phyloP scores from a whole-genome alignment of 2,113 vertebrate genomes.

The Chaenogobius annularis region DNA sequence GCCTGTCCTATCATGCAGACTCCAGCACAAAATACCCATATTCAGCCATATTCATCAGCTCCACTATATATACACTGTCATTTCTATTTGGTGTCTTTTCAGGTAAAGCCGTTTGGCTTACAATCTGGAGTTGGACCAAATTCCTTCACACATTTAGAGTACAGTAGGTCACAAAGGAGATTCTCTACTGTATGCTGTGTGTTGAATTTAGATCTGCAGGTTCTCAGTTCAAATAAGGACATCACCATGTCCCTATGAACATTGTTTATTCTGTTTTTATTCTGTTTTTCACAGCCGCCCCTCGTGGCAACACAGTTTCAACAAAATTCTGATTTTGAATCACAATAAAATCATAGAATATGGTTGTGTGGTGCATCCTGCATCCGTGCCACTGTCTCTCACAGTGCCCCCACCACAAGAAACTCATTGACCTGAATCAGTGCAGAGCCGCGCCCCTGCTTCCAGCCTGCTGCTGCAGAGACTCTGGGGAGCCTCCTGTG shows the following conservation, averaged over 20 bases:
- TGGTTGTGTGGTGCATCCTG: conserved; percentile 32
- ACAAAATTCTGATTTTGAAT: conserved; percentile 26
- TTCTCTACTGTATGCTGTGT: conserved; percentile 2
- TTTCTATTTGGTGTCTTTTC: conserved; percentile 13
- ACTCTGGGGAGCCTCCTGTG: conserved; percentile 80
- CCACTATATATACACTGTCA: background rate
- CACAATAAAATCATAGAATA: conserved; percentile 50
- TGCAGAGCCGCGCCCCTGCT: conserved; percentile 79
- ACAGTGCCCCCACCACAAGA: conserved; percentile 78
- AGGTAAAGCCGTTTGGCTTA: conserved; percentile 30
- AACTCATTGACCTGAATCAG: conserved; percentile 85
- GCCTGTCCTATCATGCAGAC: conserved; percentile 19
- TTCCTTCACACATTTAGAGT: conserved; percentile 12
- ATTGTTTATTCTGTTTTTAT: no score
- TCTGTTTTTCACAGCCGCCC: no score
- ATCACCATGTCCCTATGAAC: no score
- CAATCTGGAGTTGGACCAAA: conserved; percentile 28
- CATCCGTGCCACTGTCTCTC: conserved; percentile 72
- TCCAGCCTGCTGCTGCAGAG: conserved; percentile 64
- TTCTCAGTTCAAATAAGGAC: conserved; percentile 13
- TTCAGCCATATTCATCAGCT: conserved; percentile 3
- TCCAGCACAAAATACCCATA: background rate
- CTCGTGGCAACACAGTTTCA: conserved; percentile 26
- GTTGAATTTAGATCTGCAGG: conserved; percentile 3
- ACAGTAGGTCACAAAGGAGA: conserved; percentile 25